Evolutionary conservation across 2,888 invertebrate species (phyloP).

Genomic region (Dynastes hyllus): DNA sequence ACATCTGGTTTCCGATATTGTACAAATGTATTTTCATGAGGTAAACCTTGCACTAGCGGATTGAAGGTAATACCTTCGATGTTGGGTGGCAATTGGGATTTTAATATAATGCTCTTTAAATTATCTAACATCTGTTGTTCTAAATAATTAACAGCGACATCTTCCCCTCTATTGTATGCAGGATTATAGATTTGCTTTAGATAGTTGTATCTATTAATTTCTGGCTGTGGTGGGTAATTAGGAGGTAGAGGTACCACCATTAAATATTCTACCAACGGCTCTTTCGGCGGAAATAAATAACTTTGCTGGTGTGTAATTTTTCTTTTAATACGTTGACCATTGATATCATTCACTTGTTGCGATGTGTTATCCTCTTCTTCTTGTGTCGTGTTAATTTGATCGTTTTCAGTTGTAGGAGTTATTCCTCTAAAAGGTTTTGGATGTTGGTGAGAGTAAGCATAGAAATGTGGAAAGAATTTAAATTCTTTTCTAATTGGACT

Average conservation of each 20-base stretch:
- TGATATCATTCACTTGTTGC: constrained; percentile 52
- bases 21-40: constrained; percentile 45
- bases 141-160: constrained; percentile 49
- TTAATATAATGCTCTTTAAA: constrained; percentile 63
- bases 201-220: constrained; percentile 37
- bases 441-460: constrained; percentile 41
- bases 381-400: constrained; percentile 55
- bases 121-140: constrained; percentile 65
- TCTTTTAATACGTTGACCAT: constrained; percentile 66
- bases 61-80: constrained; percentile 50
- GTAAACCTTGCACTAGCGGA: constrained; percentile 51
- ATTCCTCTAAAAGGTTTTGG: constrained; percentile 37
- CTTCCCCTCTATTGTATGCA: neutral
- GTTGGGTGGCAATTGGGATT: constrained; percentile 49
- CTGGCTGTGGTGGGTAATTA: neutral
- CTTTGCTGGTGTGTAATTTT: constrained; percentile 69
- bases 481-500: constrained; percentile 30
- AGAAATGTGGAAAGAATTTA: constrained; percentile 47
- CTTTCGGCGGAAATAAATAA: constrained; percentile 59
- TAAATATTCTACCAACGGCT: constrained; percentile 23
- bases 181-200: constrained; percentile 34
- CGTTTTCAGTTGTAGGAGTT: neutral
- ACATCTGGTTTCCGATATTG: constrained; percentile 43
- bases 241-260: constrained; percentile 19
- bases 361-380: constrained; percentile 55